Conservation (phyloP, 2,797 vertebrate species). For the Gastrophryne carolinensis region DNA sequence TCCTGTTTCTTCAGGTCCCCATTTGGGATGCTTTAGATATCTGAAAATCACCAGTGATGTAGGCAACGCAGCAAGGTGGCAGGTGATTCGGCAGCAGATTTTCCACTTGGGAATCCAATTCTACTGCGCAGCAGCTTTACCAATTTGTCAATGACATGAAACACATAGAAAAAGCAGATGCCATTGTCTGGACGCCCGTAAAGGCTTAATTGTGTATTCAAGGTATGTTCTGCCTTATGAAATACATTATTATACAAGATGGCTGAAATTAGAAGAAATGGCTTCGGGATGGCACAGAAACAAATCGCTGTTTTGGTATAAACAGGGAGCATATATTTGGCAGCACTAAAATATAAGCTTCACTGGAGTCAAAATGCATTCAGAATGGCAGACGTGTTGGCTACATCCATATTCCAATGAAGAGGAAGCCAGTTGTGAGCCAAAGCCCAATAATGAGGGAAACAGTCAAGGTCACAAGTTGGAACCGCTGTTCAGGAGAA, state of each 20-base stretch:
- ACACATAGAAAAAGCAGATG: constrained; percentile 53
- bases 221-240: constrained; percentile 1
- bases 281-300: constrained; percentile 2
- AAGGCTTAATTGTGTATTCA: constrained; percentile 37
- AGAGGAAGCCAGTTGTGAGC: too few species aligned
- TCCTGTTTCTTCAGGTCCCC: constrained; percentile 16
- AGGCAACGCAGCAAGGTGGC: constrained; percentile 46
- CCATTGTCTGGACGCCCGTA: constrained; percentile 45
- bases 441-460: too few species aligned
- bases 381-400: too few species aligned
- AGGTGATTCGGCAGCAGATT: constrained; percentile 46
- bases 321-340: too few species aligned
- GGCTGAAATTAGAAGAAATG: constrained; percentile 19
- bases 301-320: neutral
- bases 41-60: constrained; percentile 38
- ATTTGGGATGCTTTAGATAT: constrained; percentile 23
- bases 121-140: constrained; percentile 39
- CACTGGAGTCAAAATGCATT: too few species aligned
- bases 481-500: too few species aligned
- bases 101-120: constrained; percentile 40
- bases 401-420: too few species aligned
- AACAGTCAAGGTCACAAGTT: too few species aligned
- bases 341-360: too few species aligned
- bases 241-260: constrained; percentile 41
- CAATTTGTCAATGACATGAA: constrained; percentile 57